Evolutionary conservation across 2,888 invertebrate species (phyloP), one percentile per base, ranked within the genome.

Genomic region (Phengaris arion): DNA sequence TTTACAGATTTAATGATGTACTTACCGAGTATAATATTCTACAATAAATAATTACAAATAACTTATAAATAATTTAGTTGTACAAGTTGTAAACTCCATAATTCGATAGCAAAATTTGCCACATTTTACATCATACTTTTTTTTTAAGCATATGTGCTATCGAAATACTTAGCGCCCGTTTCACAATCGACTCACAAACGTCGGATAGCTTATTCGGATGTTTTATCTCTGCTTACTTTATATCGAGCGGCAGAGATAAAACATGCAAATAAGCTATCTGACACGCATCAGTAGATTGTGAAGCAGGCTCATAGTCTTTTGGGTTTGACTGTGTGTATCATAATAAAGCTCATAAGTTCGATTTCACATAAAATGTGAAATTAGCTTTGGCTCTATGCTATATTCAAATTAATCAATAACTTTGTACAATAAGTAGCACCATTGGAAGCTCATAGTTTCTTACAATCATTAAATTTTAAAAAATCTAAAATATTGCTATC

Each of bases 361-460:
- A 64, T 64, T 64, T 12, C 35, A 64, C 64, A 6, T 6, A 35
- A 35, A 35, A 10, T 45, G 64, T 64, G 35, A 45, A 64, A 64
- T 64, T 10, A 22, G 10, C 69, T 48, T 48, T 69, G 46, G 46
- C n/a, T 69, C 10, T 48, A 15, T 48, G n/a, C 48, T 48, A 48
- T 48, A 69, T 46, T 8, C 7, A 48, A 9, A 48, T 10, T 64
- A 64, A 64, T 55, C 35, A 35, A 10, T 35, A n/a, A 15, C n/a
- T 69, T 48, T 48, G 69, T 48, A 69, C 69, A 69, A 68, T 12
- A n/a, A n/a, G n/a, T 69, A 69, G 69, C 69, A 69, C 69, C 69
- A 48, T 48, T 48, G 69, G 69, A 46, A 69, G 69, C 69, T 48
- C 69, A 48, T 35, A 22, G 4, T 48, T 4, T 48, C 69, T n/a